A percentile compares a stretch with the other conserved stretches of the same genome.
phyloP scores from a whole-genome alignment of 1,140 invertebrate species.

The Hestina assimilis region DNA sequence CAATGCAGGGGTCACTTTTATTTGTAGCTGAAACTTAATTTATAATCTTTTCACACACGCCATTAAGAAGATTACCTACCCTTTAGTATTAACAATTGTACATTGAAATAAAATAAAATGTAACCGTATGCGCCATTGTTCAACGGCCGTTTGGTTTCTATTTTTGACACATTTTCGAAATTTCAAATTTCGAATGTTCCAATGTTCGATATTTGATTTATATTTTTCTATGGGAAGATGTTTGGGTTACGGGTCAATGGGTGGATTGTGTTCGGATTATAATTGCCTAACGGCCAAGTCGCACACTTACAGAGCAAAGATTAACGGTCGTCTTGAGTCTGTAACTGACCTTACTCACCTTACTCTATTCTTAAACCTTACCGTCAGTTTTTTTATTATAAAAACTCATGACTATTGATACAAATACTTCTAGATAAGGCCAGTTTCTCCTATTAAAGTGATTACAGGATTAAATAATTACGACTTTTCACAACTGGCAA shows the following conservation, averaged over 20 bases:
- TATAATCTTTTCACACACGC: constrained; percentile 77
- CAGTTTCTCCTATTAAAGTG: too few species aligned
- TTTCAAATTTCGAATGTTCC: constrained; percentile 55
- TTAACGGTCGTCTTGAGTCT: constrained; percentile 47
- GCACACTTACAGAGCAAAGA: constrained; percentile 56
- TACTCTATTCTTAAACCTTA: too few species aligned
- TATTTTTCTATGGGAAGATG: constrained; percentile 61
- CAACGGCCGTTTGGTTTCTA: constrained; percentile 50
- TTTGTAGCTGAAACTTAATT: constrained; percentile 78
- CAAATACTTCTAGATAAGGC: too few species aligned
- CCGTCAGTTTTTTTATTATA: too few species aligned
- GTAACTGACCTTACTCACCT: background rate
- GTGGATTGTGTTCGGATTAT: constrained; percentile 49
- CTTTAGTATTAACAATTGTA: constrained; percentile 73
- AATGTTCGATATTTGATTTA: constrained; percentile 69
- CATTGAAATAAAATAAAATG: constrained; percentile 65
- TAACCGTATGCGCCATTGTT: constrained; percentile 46
- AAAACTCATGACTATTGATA: too few species aligned
- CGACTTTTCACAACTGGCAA: too few species aligned
- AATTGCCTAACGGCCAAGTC: constrained; percentile 63
- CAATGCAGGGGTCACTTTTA: constrained; percentile 76
- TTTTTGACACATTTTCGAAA: constrained; percentile 70
- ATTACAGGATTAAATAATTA: too few species aligned
- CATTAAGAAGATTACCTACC: constrained; percentile 78
- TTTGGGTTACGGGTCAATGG: constrained; percentile 69